These are phyloP conservation scores for Ypsolopha sequella DNA, from an alignment of 2,888 invertebrate genomes.

Conservation along the genomic window DNA sequence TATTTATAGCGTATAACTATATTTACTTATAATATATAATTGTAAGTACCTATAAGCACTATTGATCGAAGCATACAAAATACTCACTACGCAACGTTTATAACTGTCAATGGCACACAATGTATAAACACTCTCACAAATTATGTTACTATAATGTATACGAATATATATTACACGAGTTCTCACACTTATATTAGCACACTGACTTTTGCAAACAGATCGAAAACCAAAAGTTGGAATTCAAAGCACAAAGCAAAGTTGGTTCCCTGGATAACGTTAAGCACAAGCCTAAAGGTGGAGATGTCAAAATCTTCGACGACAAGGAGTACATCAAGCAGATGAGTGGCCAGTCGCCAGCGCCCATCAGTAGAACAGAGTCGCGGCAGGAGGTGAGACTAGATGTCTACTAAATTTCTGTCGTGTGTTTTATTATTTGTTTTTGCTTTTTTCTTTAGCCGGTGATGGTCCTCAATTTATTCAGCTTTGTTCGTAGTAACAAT, in stretches of 20 bases:
- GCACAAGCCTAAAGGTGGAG: slow-evolving; percentile 93
- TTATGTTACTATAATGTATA: no score
- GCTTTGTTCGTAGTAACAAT: slow-evolving; percentile 15
- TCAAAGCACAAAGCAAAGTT: slow-evolving; percentile 93
- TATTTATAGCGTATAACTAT: no score
- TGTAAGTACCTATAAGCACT: no score
- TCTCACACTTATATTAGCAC: slow-evolving; percentile 2
- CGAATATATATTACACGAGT: no score
- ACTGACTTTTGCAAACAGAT: slow-evolving; percentile 74
- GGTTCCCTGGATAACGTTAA: slow-evolving; percentile 93
- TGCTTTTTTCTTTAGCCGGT: slow-evolving; percentile 1
- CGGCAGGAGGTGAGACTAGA: slow-evolving; percentile 61
- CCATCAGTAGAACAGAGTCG: slow-evolving; percentile 45
- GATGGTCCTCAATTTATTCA: slow-evolving; percentile 15
- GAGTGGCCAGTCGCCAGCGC: slow-evolving; percentile 52
- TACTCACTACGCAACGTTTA: no score
- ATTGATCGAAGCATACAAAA: no score
- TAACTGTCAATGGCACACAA: no score
- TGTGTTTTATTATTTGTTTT: neutral
- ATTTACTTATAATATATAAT: no score
- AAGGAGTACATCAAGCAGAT: slow-evolving; percentile 90
- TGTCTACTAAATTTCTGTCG: neutral
- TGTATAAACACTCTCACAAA: no score
- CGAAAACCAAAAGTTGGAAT: slow-evolving; percentile 90
- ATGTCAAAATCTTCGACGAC: slow-evolving; percentile 94